A percentile compares a stretch with the other conserved stretches of the same genome.
phyloP scores from a whole-genome alignment of 1,140 invertebrate species.

The Drosophila bipectinata region DNA sequence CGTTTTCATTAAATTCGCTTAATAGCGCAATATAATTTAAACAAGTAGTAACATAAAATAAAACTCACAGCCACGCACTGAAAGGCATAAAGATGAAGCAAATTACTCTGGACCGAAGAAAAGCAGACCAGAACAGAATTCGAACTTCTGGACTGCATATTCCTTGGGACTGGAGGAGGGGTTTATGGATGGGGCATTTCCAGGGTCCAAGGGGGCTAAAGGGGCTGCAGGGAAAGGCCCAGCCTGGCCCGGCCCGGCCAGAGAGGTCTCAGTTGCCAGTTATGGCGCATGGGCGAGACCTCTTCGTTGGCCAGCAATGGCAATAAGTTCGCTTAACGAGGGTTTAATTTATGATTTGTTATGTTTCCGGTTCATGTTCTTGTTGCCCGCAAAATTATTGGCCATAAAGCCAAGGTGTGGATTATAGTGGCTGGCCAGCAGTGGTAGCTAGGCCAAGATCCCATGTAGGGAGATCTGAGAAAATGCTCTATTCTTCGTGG shows the following conservation, averaged over 20 bases:
- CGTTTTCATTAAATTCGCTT: constrained; percentile 84
- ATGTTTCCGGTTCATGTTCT: constrained; percentile 83
- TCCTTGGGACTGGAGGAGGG: constrained; percentile 7
- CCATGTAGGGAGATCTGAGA: constrained; percentile 23
- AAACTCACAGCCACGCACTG: constrained; percentile 78
- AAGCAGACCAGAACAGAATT: constrained; percentile 17
- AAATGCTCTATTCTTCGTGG: neutral
- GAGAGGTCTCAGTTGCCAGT: constrained; percentile 31
- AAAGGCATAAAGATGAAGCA: constrained; percentile 74
- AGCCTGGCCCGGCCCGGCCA: neutral
- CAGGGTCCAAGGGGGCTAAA: neutral
- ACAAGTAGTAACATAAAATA: constrained; percentile 83
- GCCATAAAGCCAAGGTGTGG: constrained; percentile 80
- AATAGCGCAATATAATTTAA: constrained; percentile 83
- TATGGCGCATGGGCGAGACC: constrained; percentile 76
- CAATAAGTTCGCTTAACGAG: constrained; percentile 83
- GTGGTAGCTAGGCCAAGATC: constrained; percentile 41
- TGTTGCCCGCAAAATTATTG: constrained; percentile 73
- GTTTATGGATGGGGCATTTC: neutral
- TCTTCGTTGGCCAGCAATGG: constrained; percentile 58
- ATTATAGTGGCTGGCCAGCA: constrained; percentile 64
- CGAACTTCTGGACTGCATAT: constrained; percentile 15
- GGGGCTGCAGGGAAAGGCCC: neutral
- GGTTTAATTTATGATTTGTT: constrained; percentile 84
- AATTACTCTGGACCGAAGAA: constrained; percentile 60